Conservation (phyloP, 2,888 invertebrate species). For the Epistrophe eligans region DNA sequence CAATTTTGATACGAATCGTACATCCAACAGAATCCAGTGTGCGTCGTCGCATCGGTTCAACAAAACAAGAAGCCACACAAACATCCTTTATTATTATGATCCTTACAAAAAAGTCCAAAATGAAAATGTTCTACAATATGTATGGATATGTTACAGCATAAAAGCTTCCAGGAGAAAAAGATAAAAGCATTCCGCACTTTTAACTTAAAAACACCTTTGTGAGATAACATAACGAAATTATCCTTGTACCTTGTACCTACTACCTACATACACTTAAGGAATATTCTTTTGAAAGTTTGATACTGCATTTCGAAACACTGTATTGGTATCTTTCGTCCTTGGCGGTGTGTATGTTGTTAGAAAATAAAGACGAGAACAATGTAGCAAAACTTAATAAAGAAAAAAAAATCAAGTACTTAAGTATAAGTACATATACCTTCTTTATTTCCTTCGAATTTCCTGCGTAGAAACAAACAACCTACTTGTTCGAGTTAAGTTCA, state of each 20-base stretch:
- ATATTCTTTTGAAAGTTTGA: not conserved
- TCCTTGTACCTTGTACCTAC: not conserved
- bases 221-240: slow-evolving; percentile 37
- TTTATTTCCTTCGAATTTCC: not conserved
- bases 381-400: not conserved
- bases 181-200: slow-evolving; percentile 57
- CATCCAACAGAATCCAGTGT: too few relatives aligned
- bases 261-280: not conserved
- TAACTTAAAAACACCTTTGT: slow-evolving; percentile 12
- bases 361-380: not conserved
- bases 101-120: not conserved
- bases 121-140: not conserved
- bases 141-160: not conserved
- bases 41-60: too few relatives aligned
- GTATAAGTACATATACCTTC: not conserved
- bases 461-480: not conserved
- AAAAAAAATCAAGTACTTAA: not conserved
- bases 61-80: not conserved
- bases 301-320: not conserved
- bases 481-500: not conserved
- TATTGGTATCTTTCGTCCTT: not conserved
- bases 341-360: not conserved
- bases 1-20: too few relatives aligned
- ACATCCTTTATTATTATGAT: not conserved
- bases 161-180: slow-evolving; percentile 23